phyloP scores from a whole-genome alignment of 2,888 invertebrate genomes.

The Drosophila pegasa region DNA sequence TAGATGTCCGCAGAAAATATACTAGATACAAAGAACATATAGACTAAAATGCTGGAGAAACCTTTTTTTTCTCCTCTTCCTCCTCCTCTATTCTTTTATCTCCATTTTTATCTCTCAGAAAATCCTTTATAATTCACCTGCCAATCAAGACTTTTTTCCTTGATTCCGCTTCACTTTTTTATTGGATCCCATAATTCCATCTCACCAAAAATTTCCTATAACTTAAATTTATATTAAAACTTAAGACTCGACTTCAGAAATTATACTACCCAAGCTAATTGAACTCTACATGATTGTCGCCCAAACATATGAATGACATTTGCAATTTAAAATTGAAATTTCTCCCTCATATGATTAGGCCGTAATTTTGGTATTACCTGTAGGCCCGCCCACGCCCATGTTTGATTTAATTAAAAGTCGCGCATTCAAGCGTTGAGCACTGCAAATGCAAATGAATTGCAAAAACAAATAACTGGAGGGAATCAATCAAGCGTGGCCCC shows the following conservation, averaged over 20 bases:
- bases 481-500: slow-evolving; percentile 70
- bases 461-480: slow-evolving; percentile 35
- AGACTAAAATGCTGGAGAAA: no score
- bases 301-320: background rate
- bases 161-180: no score
- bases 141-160: no score
- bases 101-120: no score
- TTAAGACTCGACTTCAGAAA: background rate
- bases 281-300: background rate
- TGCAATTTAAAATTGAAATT: slow-evolving; percentile 4
- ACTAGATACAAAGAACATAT: no score
- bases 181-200: no score
- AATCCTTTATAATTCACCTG: no score
- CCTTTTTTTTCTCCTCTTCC: no score
- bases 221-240: no score
- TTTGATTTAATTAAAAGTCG: slow-evolving; percentile 61
- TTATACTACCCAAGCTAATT: background rate
- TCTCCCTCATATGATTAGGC: background rate
- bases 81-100: no score
- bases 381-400: slow-evolving; percentile 23
- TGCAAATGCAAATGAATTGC: slow-evolving; percentile 60
- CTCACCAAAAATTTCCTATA: no score
- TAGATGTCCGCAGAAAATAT: no score
- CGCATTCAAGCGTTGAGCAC: slow-evolving; percentile 55
- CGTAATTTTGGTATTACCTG: slow-evolving; percentile 14